Evolutionary conservation across 2,797 vertebrate species (phyloP).

Genomic region (Sebastes matsubarae): DNA sequence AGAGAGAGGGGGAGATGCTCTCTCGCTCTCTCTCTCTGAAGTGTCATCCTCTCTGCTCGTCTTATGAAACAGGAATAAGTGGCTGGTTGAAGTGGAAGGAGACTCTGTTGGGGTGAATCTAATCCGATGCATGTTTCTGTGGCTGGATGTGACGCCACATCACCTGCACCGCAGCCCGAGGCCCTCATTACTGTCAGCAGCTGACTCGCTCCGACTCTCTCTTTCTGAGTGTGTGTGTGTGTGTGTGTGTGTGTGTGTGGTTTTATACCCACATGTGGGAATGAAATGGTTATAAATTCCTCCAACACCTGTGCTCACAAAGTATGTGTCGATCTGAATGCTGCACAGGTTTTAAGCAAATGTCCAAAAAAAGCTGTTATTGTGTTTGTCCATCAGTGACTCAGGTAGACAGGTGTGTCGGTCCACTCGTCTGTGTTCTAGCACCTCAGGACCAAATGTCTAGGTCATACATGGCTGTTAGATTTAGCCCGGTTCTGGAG

Average conservation of each 20-base stretch:
- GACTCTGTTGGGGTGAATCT: constrained; percentile 65
- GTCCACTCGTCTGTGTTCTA: neutral
- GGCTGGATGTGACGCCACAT: constrained; percentile 60
- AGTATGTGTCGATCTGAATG: constrained; percentile 1
- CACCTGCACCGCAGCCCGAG: constrained; percentile 57
- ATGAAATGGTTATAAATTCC: constrained; percentile 51
- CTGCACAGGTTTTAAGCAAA: constrained; percentile 22
- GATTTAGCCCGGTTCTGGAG: neutral
- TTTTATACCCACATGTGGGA: constrained; percentile 34
- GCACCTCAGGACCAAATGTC: neutral
- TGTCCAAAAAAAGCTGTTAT: neutral
- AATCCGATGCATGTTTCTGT: constrained; percentile 64
- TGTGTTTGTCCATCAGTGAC: neutral
- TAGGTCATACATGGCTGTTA: neutral
- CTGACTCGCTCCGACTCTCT: constrained; percentile 18
- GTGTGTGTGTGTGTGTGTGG: neutral
- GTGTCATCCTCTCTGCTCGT: constrained; percentile 62
- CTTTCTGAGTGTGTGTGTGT: constrained; percentile 1
- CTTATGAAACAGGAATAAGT: constrained; percentile 67
- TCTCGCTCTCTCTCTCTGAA: constrained; percentile 45
- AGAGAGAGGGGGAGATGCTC: neutral
- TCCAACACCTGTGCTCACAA: constrained; percentile 36
- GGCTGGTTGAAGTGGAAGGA: constrained; percentile 64
- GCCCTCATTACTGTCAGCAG: constrained; percentile 68
- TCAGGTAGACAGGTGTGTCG: neutral